Conservation (phyloP, 2,113 vertebrate species). For the Azemiops feae region DNA sequence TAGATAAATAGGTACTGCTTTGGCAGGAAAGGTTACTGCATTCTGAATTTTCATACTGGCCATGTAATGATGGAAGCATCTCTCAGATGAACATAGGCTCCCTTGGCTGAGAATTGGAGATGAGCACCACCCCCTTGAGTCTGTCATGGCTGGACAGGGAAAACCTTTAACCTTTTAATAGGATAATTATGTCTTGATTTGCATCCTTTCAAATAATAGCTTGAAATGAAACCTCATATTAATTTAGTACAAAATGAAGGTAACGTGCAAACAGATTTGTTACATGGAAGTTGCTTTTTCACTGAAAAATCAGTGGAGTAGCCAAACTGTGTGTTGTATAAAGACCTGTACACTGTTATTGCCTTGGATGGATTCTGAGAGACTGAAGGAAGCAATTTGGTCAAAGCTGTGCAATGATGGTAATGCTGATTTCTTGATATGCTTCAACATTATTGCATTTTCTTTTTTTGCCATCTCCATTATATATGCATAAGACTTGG, state of each 20-base stretch:
- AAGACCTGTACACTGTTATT: constrained; percentile 20
- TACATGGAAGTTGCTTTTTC: not conserved
- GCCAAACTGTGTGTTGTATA: constrained; percentile 4
- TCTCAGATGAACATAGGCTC: not conserved
- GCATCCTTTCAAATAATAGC: constrained; percentile 26
- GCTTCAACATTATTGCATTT: constrained; percentile 63
- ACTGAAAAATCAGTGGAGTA: constrained; percentile 43
- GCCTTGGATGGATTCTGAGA: constrained; percentile 37
- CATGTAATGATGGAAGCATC: not conserved
- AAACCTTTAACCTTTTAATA: not conserved
- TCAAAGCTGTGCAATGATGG: constrained; percentile 46
- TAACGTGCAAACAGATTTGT: not conserved
- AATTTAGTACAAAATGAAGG: constrained; percentile 41
- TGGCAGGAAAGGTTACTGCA: not conserved
- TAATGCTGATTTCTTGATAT: constrained; percentile 53
- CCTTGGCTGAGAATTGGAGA: not conserved
- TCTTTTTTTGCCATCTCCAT: constrained; percentile 62
- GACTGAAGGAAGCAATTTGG: constrained; percentile 33
- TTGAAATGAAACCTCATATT: constrained; percentile 9
- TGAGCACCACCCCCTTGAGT: not conserved
- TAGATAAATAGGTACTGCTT: not conserved
- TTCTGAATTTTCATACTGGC: not conserved
- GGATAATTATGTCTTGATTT: constrained; percentile 9
- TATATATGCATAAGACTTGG: constrained; percentile 66
- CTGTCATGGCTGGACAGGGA: no score